Evolutionary conservation across 2,888 invertebrate species (phyloP).

Genomic region (Drosophila prostipennis): DNA sequence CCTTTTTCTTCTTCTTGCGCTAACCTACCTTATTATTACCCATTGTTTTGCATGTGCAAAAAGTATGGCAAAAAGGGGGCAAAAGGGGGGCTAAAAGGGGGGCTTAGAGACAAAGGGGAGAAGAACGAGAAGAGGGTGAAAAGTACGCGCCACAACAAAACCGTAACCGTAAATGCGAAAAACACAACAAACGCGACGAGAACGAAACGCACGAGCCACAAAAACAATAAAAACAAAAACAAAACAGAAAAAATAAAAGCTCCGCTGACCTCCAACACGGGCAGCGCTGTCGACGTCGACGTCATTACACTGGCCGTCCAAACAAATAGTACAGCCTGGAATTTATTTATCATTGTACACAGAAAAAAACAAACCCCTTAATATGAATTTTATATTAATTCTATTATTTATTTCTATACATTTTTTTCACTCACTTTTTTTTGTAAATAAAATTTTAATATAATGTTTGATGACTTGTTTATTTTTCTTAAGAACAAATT

Average conservation of each 20-base stretch:
- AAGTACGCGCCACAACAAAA: conserved; percentile 75
- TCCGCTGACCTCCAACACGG: conserved; percentile 39
- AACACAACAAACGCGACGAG: conserved; percentile 36
- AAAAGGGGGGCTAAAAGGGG: neutral
- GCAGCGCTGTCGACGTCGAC: conserved; percentile 10
- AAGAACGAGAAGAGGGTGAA: conserved; percentile 20
- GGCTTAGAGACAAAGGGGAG: neutral
- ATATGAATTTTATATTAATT: no score
- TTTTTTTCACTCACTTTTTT: no score
- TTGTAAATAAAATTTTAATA: no score
- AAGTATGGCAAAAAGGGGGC: conserved; percentile 11
- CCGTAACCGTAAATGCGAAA: conserved; percentile 35
- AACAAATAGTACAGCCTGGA: conserved; percentile 36
- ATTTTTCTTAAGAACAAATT: no score
- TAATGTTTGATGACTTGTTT: no score
- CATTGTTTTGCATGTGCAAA: conserved; percentile 46
- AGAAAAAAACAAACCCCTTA: neutral
- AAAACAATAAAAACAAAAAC: conserved; percentile 41
- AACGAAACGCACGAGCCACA: conserved; percentile 45
- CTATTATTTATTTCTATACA: no score
- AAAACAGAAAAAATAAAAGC: conserved; percentile 29
- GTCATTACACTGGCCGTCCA: conserved; percentile 36
- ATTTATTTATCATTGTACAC: conserved; percentile 18
- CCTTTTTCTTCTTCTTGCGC: conserved; percentile 11
- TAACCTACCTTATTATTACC: conserved; percentile 21